Evolutionary conservation across 2,888 invertebrate genomes (phyloP).

Genomic region (Amblyjoppa fuscipennis): DNA sequence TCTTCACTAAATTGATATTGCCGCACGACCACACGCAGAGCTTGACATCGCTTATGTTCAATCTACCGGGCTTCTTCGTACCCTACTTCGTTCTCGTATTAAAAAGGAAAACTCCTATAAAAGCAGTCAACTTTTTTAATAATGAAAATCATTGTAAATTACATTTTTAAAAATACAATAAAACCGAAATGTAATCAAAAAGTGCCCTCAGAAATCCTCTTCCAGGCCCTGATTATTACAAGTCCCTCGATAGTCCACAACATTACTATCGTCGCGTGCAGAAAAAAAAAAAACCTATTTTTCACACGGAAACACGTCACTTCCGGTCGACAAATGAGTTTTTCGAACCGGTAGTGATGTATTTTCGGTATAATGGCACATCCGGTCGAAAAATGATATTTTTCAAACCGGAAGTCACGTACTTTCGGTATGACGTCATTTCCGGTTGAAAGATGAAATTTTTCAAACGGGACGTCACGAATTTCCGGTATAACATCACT

Average conservation of each 20-base stretch:
- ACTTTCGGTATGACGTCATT: no score
- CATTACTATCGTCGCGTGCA: neutral
- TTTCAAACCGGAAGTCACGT: no score
- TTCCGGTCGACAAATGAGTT: no score
- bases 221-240: no score
- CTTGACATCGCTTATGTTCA: neutral
- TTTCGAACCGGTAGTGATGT: no score
- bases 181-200: neutral
- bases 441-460: no score
- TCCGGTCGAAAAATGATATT: no score
- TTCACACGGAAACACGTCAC: no score
- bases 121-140: slow-evolving; percentile 24
- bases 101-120: slow-evolving; percentile 2
- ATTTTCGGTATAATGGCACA: no score
- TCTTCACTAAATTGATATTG: slow-evolving; percentile 75
- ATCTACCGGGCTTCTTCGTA: neutral
- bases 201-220: neutral
- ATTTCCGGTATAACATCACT: no score
- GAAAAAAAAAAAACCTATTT: no score
- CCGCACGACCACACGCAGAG: slow-evolving; percentile 38
- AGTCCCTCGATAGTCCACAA: neutral
- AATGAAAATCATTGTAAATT: neutral
- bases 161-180: neutral
- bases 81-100: neutral
- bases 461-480: no score